These are phyloP conservation scores for Choloepus hoffmanni DNA, from an alignment of 2,113 vertebrate species.

Conservation along the genomic window DNA sequence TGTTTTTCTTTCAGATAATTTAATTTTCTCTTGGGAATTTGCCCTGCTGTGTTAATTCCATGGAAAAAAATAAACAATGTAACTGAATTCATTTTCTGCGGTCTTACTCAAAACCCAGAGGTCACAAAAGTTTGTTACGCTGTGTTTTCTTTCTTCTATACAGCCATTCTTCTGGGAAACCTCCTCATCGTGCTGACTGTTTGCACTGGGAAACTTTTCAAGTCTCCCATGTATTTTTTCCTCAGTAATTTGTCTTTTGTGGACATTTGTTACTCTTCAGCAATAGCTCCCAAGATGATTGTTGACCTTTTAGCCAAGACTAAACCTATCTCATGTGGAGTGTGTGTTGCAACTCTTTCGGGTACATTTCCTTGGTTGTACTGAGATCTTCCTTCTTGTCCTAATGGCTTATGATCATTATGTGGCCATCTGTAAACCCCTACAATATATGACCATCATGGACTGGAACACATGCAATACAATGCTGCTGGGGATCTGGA, in stretches of 20 bases:
- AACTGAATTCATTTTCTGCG: not conserved
- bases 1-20: not conserved
- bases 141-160: not conserved
- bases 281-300: no score
- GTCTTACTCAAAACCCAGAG: not conserved
- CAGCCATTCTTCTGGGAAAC: not conserved
- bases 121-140: not conserved
- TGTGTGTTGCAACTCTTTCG: no score
- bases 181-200: no score
- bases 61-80: not conserved
- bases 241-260: no score
- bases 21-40: not conserved
- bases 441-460: not conserved
- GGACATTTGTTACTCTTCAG: no score
- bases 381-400: no score
- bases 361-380: no score
- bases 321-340: no score
- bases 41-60: not conserved
- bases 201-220: no score
- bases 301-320: no score
- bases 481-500: not conserved
- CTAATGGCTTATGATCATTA: not conserved
- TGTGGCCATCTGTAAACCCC: not conserved
- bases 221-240: no score
- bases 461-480: not conserved